Evolutionary conservation across 2,888 invertebrate genomes (phyloP).

Genomic region (Coenonympha arcania): DNA sequence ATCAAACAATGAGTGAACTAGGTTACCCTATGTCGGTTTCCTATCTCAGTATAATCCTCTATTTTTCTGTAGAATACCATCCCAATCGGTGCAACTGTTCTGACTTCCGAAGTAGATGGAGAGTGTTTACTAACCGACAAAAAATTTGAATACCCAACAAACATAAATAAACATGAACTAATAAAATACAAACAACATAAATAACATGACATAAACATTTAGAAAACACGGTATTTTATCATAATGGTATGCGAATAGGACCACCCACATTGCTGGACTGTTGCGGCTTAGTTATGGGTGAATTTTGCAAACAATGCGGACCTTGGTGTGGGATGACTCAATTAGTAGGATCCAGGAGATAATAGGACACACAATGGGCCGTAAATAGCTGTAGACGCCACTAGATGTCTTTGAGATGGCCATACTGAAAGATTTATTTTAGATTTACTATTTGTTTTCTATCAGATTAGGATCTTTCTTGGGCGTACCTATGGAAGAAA

Average conservation of each 20-base stretch:
- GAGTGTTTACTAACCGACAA: neutral
- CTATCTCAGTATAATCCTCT: too few species aligned
- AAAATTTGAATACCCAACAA: neutral
- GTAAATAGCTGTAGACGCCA: conserved; percentile 50
- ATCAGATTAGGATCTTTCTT: conserved; percentile 8
- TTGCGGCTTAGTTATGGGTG: conserved; percentile 50
- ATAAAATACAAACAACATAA: conserved; percentile 8
- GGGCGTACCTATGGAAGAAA: neutral
- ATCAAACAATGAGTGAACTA: too few species aligned
- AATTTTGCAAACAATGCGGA: conserved; percentile 69
- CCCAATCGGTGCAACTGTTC: too few species aligned
- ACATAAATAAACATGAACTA: neutral
- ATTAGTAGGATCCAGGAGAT: conserved; percentile 59
- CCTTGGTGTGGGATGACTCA: conserved; percentile 65
- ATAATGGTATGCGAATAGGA: conserved; percentile 35
- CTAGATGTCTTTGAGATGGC: conserved; percentile 21
- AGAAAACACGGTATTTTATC: conserved; percentile 26
- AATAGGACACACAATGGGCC: conserved; percentile 54
- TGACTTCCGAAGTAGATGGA: too few species aligned
- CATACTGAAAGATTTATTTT: conserved; percentile 29
- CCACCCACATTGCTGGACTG: conserved; percentile 54
- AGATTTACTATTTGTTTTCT: conserved; percentile 12
- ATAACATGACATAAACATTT: conserved; percentile 1
- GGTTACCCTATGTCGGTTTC: too few species aligned
- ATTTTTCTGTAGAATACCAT: too few species aligned